Base-by-base conservation (phyloP, 2,113 vertebrate species). In the Gymnocephalus cernua region DNA sequence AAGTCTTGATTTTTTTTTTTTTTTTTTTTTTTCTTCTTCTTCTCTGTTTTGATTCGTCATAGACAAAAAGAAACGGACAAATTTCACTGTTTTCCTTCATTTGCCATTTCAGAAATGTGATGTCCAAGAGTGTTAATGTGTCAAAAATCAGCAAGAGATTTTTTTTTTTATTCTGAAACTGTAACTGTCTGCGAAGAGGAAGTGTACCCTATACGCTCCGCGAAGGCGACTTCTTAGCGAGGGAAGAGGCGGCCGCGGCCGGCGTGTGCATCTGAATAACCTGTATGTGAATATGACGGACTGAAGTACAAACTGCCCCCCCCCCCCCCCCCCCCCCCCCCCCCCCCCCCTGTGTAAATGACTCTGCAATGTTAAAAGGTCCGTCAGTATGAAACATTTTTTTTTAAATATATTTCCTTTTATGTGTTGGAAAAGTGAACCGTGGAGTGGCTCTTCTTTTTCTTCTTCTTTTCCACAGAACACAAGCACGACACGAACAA, bases 341-440 rank as follows among this genome's bases (percentile, higher is more conserved):
- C n/a, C n/a, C n/a, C n/a, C n/a, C 95, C 95, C 45, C 74, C 92
- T 96, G 96, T 98, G 96, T 97, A 97, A 96, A 97, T 96, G 95
- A 94, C 93, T 96, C 94, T 94, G 88, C 83, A 94, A 95, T 94
- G 94, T 94, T 92, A 94, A 76, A 96, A 93, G 95, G 95, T 95
- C 95, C 94, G 95, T 95, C 92, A 95, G 93, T 96, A 95, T 97
- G 96, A 97, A 41, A 96, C 94, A 95, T 84, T 95, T 97, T 95
- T 97, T 97, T 97, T 96, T 93, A 90, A 96, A 97, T 97, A 99
- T 95, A 97, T 96, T 97, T 97, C 95, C 95, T 97, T 97, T 97
- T 95, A 96, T 96, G 97, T 98, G 97, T 96, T 97, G 95, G 95
- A 96, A 96, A 95, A 94, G 95, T 90, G 80, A 84, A 86, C 90